Evolutionary conservation across 2,797 vertebrate genomes (phyloP), one percentile per base, ranked within the genome.

Genomic region (Numenius phaeopus): DNA sequence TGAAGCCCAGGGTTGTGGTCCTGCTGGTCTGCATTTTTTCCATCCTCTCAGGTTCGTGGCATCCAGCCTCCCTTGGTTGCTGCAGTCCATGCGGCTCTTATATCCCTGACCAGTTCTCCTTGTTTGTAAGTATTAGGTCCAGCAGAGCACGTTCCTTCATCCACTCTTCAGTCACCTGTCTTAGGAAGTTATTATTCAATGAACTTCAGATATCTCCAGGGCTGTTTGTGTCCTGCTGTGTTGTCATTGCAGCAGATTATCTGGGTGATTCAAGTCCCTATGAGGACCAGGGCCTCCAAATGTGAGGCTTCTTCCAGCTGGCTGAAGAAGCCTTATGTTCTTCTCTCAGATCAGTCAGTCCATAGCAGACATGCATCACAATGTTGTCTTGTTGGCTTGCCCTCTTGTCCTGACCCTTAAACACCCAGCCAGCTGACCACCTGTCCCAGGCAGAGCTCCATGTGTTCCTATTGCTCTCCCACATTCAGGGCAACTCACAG

Each of bases 401-500:
- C 11, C 27, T 52, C 37, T 39, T 20, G 58, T 44, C 7, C 29
- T 55, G 40, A 26, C 14, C 15, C 5, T 11, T 58, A 17, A 77
- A 46, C 17, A 47, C 30, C 5, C 52, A 81, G 20, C 2, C 20
- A 50, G 26, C 4, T 52, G 47, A 14, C 5, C 14, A 9, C 16
- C 7, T 7, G 2, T 42, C 29, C 10, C 5, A 30, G 47, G 12
- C 26, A 50, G 46, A 83, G 26, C 26, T 76, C 32, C 6, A 4
- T 21, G 34, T 44, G 9, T 5, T 67, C 67, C 27, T 75, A 34
- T 27, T 64, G 39, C 44, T 65, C 15, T 59, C 49, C 21, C 30
- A 14, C 8, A 3, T 32, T 15, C 14, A 52, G 0, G 0, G 32
- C 24, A 59, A 12, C 29, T 73, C 5, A 7, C 8, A n/a, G n/a